phyloP scores from a whole-genome alignment of 2,888 invertebrate species.

The Dysmachus trigonus region DNA sequence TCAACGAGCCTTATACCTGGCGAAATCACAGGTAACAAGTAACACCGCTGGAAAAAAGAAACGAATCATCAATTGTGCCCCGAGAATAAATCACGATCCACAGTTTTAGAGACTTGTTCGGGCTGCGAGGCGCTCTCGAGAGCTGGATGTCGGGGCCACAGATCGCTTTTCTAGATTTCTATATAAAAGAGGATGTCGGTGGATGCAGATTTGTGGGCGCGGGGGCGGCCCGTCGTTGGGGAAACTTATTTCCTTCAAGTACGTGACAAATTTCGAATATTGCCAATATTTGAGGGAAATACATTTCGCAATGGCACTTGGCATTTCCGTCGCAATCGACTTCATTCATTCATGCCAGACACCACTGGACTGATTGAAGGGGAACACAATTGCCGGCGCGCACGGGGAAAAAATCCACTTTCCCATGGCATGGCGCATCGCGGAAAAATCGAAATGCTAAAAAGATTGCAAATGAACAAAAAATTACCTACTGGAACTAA shows the following conservation, averaged over 20 bases:
- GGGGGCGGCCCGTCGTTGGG: background rate
- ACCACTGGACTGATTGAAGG: background rate
- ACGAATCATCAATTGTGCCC: constrained; percentile 40
- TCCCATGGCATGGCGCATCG: background rate
- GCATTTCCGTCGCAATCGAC: background rate
- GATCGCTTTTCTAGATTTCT: constrained; percentile 43
- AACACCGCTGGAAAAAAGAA: constrained; percentile 28
- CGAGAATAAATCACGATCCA: constrained; percentile 44
- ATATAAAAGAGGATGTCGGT: constrained; percentile 37
- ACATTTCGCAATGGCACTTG: background rate
- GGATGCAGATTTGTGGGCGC: constrained; percentile 22
- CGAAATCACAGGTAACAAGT: constrained; percentile 41
- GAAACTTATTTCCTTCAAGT: background rate
- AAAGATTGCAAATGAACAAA: background rate
- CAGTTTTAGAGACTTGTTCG: constrained; percentile 39
- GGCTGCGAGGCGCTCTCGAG: constrained; percentile 1
- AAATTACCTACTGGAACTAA: background rate
- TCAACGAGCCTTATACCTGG: constrained; percentile 31
- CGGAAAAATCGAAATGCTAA: background rate
- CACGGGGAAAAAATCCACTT: background rate
- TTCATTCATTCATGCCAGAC: background rate
- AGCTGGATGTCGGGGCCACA: constrained; percentile 33
- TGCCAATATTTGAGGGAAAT: constrained; percentile 16
- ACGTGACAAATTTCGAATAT: constrained; percentile 30
- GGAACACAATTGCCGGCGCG: background rate